Percentiles rank a stretch among this genome's conserved stretches.
These are phyloP conservation scores for Eupeodes luniger DNA, from an alignment of 2,888 invertebrate genomes.

Conservation along the genomic window DNA sequence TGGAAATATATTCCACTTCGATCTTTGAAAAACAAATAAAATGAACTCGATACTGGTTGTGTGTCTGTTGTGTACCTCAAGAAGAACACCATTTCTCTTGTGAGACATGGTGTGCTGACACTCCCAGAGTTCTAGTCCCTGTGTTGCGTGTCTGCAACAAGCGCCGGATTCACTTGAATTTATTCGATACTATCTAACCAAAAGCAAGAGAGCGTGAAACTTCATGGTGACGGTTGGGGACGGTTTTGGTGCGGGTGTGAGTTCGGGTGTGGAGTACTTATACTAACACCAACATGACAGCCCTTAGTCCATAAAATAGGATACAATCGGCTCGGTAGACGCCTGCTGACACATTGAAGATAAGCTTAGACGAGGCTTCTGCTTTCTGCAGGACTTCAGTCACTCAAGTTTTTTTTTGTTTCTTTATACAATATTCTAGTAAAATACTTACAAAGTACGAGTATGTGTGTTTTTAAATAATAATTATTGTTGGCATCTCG, in stretches of 20 bases:
- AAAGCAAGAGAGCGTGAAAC: not conserved
- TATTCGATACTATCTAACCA: constrained; percentile 58
- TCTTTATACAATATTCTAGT: not conserved
- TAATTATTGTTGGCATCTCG: constrained; percentile 62
- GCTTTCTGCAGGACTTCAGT: constrained; percentile 18
- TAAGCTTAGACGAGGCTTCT: constrained; percentile 45
- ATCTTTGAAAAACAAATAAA: constrained; percentile 63
- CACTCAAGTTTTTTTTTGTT: constrained; percentile 4
- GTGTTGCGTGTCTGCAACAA: constrained; percentile 68
- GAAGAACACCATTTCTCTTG: constrained; percentile 43
- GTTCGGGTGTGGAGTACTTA: not conserved
- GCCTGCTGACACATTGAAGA: constrained; percentile 55
- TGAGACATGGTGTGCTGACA: constrained; percentile 45
- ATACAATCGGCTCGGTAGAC: constrained; percentile 49
- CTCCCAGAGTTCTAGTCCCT: constrained; percentile 40
- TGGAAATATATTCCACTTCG: constrained; percentile 54
- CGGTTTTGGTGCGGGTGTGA: too few species aligned
- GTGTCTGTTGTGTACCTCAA: constrained; percentile 46
- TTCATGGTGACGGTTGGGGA: not conserved
- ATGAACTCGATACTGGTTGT: constrained; percentile 48
- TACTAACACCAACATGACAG: constrained; percentile 56
- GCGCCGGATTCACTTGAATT: constrained; percentile 57
- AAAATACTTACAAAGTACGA: constrained; percentile 12
- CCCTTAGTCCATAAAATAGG: constrained; percentile 63
- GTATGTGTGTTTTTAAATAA: constrained; percentile 57